These are phyloP conservation scores for Premnoplex brunnescens DNA, from an alignment of 2,797 vertebrate species.

Conservation along the genomic window DNA sequence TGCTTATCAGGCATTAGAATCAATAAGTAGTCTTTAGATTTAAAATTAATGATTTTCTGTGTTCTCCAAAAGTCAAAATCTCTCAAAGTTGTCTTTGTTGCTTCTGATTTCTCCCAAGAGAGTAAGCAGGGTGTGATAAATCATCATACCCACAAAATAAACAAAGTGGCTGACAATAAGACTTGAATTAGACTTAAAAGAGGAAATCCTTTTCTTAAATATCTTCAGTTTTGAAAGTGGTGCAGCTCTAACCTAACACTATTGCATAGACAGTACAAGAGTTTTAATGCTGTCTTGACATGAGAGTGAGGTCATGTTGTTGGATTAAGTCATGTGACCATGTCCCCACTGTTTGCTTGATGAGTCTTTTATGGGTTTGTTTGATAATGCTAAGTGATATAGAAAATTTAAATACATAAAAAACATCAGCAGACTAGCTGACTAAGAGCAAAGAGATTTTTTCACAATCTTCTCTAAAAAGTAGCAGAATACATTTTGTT, in stretches of 20 bases:
- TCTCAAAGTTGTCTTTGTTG: constrained; percentile 75
- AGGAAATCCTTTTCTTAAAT: constrained; percentile 38
- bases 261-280: neutral
- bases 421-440: constrained; percentile 44
- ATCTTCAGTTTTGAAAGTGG: constrained; percentile 40
- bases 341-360: neutral
- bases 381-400: constrained; percentile 49
- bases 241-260: neutral
- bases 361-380: constrained; percentile 28
- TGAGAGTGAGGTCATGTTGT: neutral
- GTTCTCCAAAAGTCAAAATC: constrained; percentile 77
- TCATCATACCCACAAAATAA: constrained; percentile 66
- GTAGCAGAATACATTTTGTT: constrained; percentile 55
- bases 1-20: constrained; percentile 67
- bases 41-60: constrained; percentile 80
- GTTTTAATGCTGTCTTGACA: neutral
- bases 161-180: constrained; percentile 59
- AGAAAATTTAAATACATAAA: constrained; percentile 65
- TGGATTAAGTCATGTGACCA: constrained; percentile 8
- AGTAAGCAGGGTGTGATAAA: constrained; percentile 70
- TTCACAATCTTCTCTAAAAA: constrained; percentile 57
- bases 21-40: constrained; percentile 77
- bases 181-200: constrained; percentile 57
- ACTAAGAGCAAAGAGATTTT: constrained; percentile 50
- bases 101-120: constrained; percentile 72